Evolutionary conservation across 2,888 invertebrate genomes (phyloP).

Genomic region (Xestia rhomboidea): DNA sequence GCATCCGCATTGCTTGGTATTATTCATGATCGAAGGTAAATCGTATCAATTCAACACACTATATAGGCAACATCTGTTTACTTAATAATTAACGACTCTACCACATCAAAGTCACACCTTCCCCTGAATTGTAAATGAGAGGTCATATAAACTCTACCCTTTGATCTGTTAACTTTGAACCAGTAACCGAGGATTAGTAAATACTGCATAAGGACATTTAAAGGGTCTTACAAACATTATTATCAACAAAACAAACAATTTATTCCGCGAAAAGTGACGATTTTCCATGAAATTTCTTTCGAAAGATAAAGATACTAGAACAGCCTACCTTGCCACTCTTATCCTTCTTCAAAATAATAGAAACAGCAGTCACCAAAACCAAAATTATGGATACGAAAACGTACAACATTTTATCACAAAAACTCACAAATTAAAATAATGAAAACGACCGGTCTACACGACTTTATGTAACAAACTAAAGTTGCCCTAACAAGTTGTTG

Average conservation of each 20-base stretch:
- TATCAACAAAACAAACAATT: background rate
- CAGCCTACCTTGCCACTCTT: slow-evolving; percentile 74
- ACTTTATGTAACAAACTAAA: slow-evolving; percentile 66
- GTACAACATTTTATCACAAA: slow-evolving; percentile 75
- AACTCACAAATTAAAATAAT: slow-evolving; percentile 16
- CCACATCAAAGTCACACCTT: background rate
- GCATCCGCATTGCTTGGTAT: background rate
- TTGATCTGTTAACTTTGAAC: slow-evolving; percentile 17
- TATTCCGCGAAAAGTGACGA: background rate
- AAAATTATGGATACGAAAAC: slow-evolving; percentile 76
- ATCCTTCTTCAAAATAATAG: slow-evolving; percentile 71
- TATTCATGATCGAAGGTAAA: background rate
- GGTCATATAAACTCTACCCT: slow-evolving; percentile 7
- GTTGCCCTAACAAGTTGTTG: slow-evolving; percentile 51
- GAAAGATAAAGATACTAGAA: background rate
- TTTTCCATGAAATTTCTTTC: background rate
- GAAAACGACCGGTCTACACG: slow-evolving; percentile 64
- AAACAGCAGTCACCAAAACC: slow-evolving; percentile 45
- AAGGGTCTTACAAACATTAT: background rate
- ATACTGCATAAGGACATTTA: background rate
- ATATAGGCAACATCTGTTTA: background rate
- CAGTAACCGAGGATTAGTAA: background rate
- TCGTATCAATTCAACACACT: background rate
- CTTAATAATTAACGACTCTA: background rate
- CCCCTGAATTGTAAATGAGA: background rate